A percentile compares a stretch with the other conserved stretches of the same genome.
phyloP scores from a whole-genome alignment of 2,113 vertebrate species.

The Toxotes chatareus region DNA sequence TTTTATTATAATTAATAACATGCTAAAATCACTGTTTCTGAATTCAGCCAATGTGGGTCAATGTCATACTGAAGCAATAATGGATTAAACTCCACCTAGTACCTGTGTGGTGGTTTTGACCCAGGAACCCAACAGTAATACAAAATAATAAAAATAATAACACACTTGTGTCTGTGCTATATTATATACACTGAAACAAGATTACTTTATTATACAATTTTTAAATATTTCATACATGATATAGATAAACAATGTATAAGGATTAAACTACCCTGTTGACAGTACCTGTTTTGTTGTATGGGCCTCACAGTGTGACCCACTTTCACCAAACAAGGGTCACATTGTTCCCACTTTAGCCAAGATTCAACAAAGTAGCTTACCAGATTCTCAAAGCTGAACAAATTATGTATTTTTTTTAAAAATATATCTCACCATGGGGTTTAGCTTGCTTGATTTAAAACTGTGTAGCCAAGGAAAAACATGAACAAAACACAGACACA shows the following conservation, averaged over 20 bases:
- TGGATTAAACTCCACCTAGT: too few relatives aligned
- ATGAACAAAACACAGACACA: too few relatives aligned
- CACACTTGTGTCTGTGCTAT: background rate
- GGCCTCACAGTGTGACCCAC: slow-evolving; percentile 13
- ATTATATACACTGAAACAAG: background rate
- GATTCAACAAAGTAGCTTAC: background rate
- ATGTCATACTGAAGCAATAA: too few relatives aligned
- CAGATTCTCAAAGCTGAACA: background rate
- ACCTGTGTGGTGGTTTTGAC: too few relatives aligned
- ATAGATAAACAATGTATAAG: background rate
- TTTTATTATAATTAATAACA: too few relatives aligned
- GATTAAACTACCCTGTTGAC: background rate
- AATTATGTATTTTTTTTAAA: background rate
- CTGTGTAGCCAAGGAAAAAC: background rate
- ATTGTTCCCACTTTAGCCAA: slow-evolving; percentile 28
- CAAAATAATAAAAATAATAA: too few relatives aligned
- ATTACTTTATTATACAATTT: background rate
- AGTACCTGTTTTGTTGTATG: background rate
- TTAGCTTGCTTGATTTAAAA: background rate
- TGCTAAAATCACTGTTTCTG: background rate
- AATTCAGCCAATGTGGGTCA: too few relatives aligned
- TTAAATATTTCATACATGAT: background rate
- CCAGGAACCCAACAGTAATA: too few relatives aligned
- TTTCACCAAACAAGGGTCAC: slow-evolving; percentile 40
- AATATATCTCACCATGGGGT: background rate